Evolutionary conservation across 2,888 invertebrate species (phyloP).

Genomic region (Meghimatium bilineatum): DNA sequence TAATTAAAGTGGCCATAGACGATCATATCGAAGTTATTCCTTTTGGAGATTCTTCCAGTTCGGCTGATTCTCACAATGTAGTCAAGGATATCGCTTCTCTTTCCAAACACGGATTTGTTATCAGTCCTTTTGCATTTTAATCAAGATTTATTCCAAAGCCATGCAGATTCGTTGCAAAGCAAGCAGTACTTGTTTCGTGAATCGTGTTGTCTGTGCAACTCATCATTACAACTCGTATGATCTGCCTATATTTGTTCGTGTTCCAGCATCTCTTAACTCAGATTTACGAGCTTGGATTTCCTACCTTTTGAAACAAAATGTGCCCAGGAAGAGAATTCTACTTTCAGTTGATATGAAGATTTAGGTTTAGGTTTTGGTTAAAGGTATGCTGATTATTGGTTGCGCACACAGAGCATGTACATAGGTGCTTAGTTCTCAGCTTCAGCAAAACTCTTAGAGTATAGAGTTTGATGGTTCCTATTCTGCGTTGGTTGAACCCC

Average conservation of each 20-base stretch:
- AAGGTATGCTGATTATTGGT: too few relatives aligned
- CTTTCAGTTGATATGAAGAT: too few relatives aligned
- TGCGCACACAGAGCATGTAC: too few relatives aligned
- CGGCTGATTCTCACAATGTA: neutral
- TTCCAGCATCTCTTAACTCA: neutral
- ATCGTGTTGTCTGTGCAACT: neutral
- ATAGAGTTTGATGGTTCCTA: too few relatives aligned
- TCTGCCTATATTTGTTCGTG: neutral
- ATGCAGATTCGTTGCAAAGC: neutral
- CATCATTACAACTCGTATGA: too few relatives aligned
- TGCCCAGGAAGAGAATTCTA: neutral
- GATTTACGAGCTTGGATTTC: neutral
- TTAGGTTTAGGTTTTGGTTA: too few relatives aligned
- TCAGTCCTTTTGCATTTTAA: neutral
- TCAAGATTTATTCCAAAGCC: neutral
- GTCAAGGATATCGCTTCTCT: neutral
- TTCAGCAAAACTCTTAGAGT: too few relatives aligned
- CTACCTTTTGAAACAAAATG: neutral
- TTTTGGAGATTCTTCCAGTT: neutral
- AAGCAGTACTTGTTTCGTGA: neutral
- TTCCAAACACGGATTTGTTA: neutral
- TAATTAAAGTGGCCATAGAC: too few relatives aligned
- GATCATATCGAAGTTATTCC: too few relatives aligned
- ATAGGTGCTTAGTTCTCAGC: too few relatives aligned
- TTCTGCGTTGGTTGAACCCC: too few relatives aligned